These are phyloP conservation scores for Campoletis raptor DNA, from an alignment of 2,888 invertebrate genomes.

Conservation along the genomic window DNA sequence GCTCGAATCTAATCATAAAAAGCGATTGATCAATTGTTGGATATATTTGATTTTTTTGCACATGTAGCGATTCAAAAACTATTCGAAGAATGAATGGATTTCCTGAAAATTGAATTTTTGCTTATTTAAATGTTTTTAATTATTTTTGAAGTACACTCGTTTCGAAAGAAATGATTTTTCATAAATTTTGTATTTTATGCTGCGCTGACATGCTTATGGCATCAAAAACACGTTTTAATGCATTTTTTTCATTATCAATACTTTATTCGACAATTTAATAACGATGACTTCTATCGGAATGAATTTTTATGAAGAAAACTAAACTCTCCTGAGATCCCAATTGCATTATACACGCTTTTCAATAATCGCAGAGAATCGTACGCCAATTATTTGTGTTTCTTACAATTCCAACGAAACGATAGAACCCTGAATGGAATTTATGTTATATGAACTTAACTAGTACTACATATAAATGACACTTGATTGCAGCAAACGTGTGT, in stretches of 20 bases:
- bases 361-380: constrained; percentile 43
- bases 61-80: not conserved
- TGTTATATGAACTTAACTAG: constrained; percentile 31
- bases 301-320: constrained; percentile 50
- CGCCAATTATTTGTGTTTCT: constrained; percentile 57
- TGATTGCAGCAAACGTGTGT: constrained; percentile 37
- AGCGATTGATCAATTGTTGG: not conserved
- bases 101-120: not conserved
- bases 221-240: not conserved
- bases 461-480: constrained; percentile 30
- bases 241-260: not conserved
- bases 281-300: constrained; percentile 33
- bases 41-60: not conserved
- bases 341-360: constrained; percentile 37
- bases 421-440: constrained; percentile 55
- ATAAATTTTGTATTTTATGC: not conserved
- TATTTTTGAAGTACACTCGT: not conserved
- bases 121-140: not conserved
- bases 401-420: constrained; percentile 38
- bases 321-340: constrained; percentile 29
- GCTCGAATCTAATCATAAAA: constrained; percentile 24
- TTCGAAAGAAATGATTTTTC: not conserved
- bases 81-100: not conserved
- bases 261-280: constrained; percentile 10
- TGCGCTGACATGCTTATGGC: not conserved